phyloP scores from a whole-genome alignment of 1,140 invertebrate genomes.

The Archivesica marissinica region DNA sequence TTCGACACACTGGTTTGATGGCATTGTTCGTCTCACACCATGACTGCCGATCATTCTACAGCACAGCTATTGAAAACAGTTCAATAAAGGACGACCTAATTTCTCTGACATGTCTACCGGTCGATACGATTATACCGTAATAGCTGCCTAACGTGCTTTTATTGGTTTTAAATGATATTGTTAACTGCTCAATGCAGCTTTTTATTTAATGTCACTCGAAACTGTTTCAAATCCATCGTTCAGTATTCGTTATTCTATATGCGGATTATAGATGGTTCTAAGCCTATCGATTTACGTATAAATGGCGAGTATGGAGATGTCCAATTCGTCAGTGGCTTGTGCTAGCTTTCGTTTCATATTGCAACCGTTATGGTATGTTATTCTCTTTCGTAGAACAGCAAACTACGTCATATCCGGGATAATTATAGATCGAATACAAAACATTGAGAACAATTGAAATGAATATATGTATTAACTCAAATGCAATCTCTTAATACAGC shows the following conservation, averaged over 20 bases:
- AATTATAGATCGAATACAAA: background rate
- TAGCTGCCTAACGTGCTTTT: no score
- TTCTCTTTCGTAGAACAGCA: background rate
- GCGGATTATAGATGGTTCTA: background rate
- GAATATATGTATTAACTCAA: background rate
- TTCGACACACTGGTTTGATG: no score
- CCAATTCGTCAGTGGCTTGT: background rate
- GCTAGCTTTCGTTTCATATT: background rate
- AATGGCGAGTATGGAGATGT: background rate
- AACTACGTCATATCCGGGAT: slow-evolving; percentile 16
- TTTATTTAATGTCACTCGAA: background rate
- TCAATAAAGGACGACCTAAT: no score
- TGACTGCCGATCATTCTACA: no score
- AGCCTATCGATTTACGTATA: slow-evolving; percentile 5
- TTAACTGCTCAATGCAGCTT: no score
- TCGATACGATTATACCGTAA: no score
- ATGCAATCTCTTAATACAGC: no score
- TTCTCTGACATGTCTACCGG: no score
- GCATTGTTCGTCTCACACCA: no score
- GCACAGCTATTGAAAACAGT: no score
- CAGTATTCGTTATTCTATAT: background rate
- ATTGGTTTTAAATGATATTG: no score
- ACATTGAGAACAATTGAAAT: background rate
- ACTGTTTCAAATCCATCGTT: background rate
- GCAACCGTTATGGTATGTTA: slow-evolving; percentile 1